Evolutionary conservation across 1,140 invertebrate genomes (phyloP).

Genomic region (Bombus soroeensis): DNA sequence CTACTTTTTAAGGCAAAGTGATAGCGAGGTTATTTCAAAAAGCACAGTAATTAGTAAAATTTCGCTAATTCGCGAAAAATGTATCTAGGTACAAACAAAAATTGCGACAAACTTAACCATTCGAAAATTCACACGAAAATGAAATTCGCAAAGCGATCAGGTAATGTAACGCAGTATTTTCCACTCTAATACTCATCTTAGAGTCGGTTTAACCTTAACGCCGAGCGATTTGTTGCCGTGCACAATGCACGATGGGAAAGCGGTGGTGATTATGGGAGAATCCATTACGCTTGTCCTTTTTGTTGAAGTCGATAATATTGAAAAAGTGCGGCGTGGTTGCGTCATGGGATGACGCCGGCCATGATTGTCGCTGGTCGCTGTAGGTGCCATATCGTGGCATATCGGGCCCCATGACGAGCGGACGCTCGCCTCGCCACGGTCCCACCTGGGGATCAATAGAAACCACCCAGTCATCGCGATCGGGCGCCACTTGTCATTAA

Average conservation of each 20-base stretch:
- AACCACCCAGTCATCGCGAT: slow-evolving; percentile 80
- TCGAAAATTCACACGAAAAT: no score
- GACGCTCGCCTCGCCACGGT: slow-evolving; percentile 49
- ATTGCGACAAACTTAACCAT: no score
- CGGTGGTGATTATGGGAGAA: slow-evolving; percentile 44
- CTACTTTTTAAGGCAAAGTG: no score
- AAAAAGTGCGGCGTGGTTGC: slow-evolving; percentile 52
- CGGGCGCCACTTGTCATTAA: slow-evolving; percentile 82
- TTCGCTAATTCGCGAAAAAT: no score
- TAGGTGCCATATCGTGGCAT: slow-evolving; percentile 54
- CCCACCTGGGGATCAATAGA: slow-evolving; percentile 78
- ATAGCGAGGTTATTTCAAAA: neutral
- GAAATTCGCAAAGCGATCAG: neutral
- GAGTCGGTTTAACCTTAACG: neutral
- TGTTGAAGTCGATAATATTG: slow-evolving; percentile 59
- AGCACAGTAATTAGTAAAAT: no score
- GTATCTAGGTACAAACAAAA: no score
- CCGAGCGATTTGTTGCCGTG: neutral
- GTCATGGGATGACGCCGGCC: slow-evolving; percentile 40
- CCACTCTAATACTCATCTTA: no score
- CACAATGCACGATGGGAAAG: slow-evolving; percentile 52
- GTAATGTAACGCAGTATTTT: neutral
- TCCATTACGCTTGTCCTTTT: slow-evolving; percentile 60
- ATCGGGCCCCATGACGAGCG: slow-evolving; percentile 40
- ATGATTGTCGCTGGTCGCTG: slow-evolving; percentile 65